Evolutionary conservation across 2,113 vertebrate species (phyloP).

Genomic region (Octodon degus): DNA sequence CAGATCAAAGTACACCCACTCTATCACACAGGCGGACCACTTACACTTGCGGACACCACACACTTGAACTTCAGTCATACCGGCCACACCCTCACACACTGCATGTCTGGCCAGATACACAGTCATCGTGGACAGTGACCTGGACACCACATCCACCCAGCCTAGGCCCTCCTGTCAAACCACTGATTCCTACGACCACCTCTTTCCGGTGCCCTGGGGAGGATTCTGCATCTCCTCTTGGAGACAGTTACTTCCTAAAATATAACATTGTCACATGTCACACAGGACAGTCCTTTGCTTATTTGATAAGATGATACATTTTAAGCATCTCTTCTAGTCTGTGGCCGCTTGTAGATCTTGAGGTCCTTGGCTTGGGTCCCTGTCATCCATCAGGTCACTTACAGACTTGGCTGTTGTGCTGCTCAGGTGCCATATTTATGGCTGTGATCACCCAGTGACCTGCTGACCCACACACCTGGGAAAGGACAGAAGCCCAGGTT

Average conservation of each 20-base stretch:
- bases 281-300: neutral
- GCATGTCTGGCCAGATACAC: neutral
- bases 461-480: neutral
- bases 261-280: neutral
- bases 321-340: neutral
- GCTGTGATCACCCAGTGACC: neutral
- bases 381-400: neutral
- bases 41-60: neutral
- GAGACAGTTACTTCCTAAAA: neutral
- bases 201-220: neutral
- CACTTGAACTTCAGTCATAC: neutral
- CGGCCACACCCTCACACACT: neutral
- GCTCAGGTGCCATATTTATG: neutral
- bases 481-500: neutral
- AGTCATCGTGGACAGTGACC: neutral
- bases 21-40: rapidly evolving
- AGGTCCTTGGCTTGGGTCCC: neutral
- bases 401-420: neutral
- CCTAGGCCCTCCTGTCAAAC: neutral
- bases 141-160: neutral
- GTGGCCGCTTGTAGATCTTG: neutral
- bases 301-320: neutral
- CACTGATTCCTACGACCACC: neutral
- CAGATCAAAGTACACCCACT: neutral
- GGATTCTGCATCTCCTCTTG: neutral